Evolutionary conservation across 2,113 vertebrate genomes (phyloP).

Genomic region (Panthera uncia): DNA sequence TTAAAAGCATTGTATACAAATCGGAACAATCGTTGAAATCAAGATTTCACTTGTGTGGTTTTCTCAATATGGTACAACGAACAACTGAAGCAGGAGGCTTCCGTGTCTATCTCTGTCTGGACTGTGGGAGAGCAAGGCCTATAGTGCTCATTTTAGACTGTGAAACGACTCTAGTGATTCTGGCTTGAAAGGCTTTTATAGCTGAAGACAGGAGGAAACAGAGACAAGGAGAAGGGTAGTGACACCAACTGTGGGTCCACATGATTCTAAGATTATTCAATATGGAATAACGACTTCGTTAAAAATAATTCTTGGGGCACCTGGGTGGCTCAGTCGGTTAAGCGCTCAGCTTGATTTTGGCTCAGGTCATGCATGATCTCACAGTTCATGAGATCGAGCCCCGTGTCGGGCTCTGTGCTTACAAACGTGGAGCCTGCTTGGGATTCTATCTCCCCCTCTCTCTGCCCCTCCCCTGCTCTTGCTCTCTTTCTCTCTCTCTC

Average conservation of each 20-base stretch:
- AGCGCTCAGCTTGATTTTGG: too few species aligned
- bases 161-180: neutral
- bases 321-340: neutral
- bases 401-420: neutral
- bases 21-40: neutral
- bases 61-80: neutral
- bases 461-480: too few species aligned
- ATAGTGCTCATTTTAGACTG: neutral
- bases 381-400: neutral
- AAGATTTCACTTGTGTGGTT: neutral
- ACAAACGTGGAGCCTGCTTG: too few species aligned
- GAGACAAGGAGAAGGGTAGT: neutral
- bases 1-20: constrained; percentile 15
- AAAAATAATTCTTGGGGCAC: constrained; percentile 15
- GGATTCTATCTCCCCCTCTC: too few species aligned
- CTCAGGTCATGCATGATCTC: neutral
- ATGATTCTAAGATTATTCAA: constrained; percentile 10
- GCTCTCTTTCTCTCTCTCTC: too few species aligned
- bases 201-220: neutral
- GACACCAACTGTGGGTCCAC: neutral
- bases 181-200: neutral
- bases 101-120: neutral
- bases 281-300: constrained; percentile 28
- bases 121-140: neutral
- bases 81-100: neutral